Evolutionary conservation across 2,888 invertebrate species (phyloP).

Genomic region (Dasysyrphus tricinctus): DNA sequence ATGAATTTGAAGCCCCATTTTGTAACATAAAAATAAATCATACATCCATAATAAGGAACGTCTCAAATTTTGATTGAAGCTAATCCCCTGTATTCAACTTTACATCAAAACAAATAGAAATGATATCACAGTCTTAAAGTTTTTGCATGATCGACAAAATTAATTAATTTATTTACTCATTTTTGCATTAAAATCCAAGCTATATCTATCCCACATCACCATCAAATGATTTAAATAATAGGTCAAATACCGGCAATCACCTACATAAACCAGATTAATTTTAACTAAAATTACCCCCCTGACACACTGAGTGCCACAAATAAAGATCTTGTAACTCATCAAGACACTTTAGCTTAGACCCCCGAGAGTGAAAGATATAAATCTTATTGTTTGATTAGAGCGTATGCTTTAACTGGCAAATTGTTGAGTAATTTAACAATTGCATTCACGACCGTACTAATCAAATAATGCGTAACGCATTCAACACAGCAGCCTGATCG

Average conservation of each 20-base stretch:
- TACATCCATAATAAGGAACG: too few relatives aligned
- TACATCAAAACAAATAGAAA: background rate
- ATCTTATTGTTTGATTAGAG: slow-evolving; percentile 71
- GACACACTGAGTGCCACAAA: slow-evolving; percentile 4
- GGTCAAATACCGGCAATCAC: slow-evolving; percentile 70
- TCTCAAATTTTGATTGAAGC: too few relatives aligned
- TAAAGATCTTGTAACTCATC: slow-evolving; percentile 8
- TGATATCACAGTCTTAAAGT: slow-evolving; percentile 8
- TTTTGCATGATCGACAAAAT: slow-evolving; percentile 16
- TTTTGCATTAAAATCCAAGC: slow-evolving; percentile 10
- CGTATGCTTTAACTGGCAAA: slow-evolving; percentile 72
- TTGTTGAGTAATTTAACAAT: slow-evolving; percentile 71
- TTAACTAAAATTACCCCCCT: slow-evolving; percentile 25
- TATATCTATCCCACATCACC: background rate
- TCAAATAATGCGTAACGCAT: slow-evolving; percentile 74
- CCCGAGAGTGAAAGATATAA: slow-evolving; percentile 62
- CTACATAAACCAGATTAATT: slow-evolving; percentile 43
- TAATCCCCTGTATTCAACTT: background rate
- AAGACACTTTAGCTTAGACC: slow-evolving; percentile 6
- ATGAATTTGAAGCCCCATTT: too few relatives aligned
- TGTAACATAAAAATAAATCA: too few relatives aligned
- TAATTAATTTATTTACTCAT: slow-evolving; percentile 48
- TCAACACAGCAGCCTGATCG: background rate
- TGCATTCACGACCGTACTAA: slow-evolving; percentile 57
- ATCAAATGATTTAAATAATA: slow-evolving; percentile 61